Evolutionary conservation across 2,888 invertebrate genomes (phyloP), one percentile per base, ranked within the genome.

Genomic region (Nymphalis urticae): DNA sequence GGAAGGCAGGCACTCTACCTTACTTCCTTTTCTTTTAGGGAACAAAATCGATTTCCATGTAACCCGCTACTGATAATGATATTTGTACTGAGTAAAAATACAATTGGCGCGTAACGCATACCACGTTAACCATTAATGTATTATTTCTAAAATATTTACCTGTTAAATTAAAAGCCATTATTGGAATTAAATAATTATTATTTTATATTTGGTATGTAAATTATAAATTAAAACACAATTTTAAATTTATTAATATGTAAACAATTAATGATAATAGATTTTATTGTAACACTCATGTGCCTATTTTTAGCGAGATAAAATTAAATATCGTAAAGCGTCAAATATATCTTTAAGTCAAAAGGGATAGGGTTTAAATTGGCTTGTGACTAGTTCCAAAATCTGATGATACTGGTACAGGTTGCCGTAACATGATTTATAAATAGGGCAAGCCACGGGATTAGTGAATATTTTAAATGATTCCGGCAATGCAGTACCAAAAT

Each of bases 341-440:
- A 53, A 53, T 24, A 16, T 13, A 53, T 16, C 16, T 16, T 27
- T 16, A 24, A 16, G 6, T 24, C 5, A 53, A 27, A 24, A 3
- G 27, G 4, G 1, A 24, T 53, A 53, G 24, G 36, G 50, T 62
- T 10, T 36, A 62, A 51, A 24, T 53, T 16, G 24, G 1, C 16
- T 53, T 13, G 24, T 53, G 42, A 13, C 42, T 53, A 16, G 16
- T 21, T 24, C 24, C 10, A 53, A 53, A 53, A 24, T 5, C 13
- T 13, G 24, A 24, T 24, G 21, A 24, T 56, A 56, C 56, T n/a
- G 32, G 56, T 36, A 53, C 32, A 21, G 56, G 32, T 32, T 54
- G 62, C 59, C 60, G 62, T 48, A 47, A 65, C 36, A 66, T 71
- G 54, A 68, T 71, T 71, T 68, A 71, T 71, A 59, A 68, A 71